These are phyloP conservation scores for Siniperca chuatsi DNA, from an alignment of 2,113 vertebrate genomes.

Conservation along the genomic window DNA sequence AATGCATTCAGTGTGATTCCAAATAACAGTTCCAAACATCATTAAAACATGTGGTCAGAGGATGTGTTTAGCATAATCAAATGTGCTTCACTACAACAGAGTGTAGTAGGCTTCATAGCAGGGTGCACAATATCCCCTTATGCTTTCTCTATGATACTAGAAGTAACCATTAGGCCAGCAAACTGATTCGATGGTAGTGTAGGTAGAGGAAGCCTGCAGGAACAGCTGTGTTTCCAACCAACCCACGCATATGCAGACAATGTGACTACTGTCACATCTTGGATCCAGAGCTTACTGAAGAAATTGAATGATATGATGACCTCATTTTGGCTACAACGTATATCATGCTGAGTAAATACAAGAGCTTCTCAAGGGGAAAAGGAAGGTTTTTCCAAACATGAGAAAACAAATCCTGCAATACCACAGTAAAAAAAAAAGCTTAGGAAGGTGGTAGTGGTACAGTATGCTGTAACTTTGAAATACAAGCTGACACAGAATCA, in stretches of 20 bases:
- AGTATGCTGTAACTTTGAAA: slow-evolving; percentile 27
- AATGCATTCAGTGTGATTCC: slow-evolving; percentile 37
- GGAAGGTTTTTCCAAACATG: not conserved
- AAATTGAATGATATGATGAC: slow-evolving; percentile 25
- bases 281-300: slow-evolving; percentile 8
- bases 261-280: slow-evolving; percentile 7
- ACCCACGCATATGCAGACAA: not conserved
- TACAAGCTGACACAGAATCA: slow-evolving; percentile 17
- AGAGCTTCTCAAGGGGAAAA: not conserved
- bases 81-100: slow-evolving; percentile 34
- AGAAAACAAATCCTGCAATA: slow-evolving; percentile 21
- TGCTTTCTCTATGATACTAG: slow-evolving; percentile 11
- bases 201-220: slow-evolving; percentile 23
- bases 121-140: not conserved
- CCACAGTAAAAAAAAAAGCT: not conserved
- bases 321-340: not conserved
- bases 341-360: not conserved
- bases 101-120: slow-evolving; percentile 11
- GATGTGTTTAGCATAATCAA: slow-evolving; percentile 37
- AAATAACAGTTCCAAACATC: slow-evolving; percentile 35
- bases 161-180: slow-evolving; percentile 42
- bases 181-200: slow-evolving; percentile 35
- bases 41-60: slow-evolving; percentile 23
- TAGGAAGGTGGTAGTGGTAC: not conserved
- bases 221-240: slow-evolving; percentile 11